Percentiles rank a stretch among this genome's conserved stretches.
phyloP scores from a whole-genome alignment of 2,797 vertebrate genomes.

The Tamandua tetradactyla region DNA sequence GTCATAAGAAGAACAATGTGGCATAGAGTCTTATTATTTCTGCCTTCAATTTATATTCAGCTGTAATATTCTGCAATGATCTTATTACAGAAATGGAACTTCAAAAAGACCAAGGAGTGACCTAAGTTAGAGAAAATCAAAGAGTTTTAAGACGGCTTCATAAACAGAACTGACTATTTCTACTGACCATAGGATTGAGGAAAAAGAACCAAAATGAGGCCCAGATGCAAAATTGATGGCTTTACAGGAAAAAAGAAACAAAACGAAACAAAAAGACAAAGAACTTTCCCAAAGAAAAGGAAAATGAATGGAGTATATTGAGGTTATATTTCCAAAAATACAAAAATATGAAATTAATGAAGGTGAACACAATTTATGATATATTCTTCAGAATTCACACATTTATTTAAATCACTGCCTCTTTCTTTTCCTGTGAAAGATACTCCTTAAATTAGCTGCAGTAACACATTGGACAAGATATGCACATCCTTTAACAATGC shows the following conservation, averaged over 20 bases:
- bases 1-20: neutral
- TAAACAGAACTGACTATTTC: neutral
- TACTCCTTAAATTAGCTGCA: conserved; percentile 51
- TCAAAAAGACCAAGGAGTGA: neutral
- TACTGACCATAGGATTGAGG: neutral
- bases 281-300: neutral
- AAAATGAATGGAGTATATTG: neutral
- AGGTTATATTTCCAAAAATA: neutral
- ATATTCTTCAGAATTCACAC: conserved; percentile 7
- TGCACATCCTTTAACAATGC: neutral
- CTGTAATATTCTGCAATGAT: neutral
- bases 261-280: neutral
- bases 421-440: conserved; percentile 19
- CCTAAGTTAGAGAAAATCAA: neutral
- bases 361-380: neutral
- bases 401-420: conserved; percentile 44
- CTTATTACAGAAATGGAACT: neutral
- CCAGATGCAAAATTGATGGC: neutral
- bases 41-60: conserved; percentile 32
- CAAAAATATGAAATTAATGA: neutral
- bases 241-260: conserved; percentile 3
- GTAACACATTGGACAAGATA: neutral
- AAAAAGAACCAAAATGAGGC: neutral
- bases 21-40: neutral
- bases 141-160: neutral